Percentiles rank a stretch among this genome's conserved stretches.
Evolutionary conservation across 1,140 invertebrate genomes (phyloP).

Genomic region (Drosophila lacteicornis): DNA sequence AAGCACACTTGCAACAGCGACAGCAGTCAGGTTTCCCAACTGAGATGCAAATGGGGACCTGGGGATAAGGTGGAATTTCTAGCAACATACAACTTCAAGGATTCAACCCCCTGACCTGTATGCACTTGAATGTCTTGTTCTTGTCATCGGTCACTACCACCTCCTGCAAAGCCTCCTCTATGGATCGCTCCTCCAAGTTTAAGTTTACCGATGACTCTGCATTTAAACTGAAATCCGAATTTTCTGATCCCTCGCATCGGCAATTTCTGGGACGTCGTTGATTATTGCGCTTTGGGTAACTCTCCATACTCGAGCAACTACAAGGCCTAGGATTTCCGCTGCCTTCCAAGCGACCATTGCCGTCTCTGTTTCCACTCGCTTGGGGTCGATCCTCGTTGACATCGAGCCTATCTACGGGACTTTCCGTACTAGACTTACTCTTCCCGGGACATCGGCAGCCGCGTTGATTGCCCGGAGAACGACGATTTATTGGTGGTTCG

Average conservation of each 20-base stretch:
- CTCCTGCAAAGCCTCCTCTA: neutral
- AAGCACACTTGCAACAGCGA: conserved; percentile 1
- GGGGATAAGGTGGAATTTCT: no score
- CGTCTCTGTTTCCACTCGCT: no score
- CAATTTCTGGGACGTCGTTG: no score
- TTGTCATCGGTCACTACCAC: conserved; percentile 26
- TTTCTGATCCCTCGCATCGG: no score
- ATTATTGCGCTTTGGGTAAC: neutral
- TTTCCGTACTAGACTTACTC: neutral
- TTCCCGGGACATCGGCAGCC: neutral
- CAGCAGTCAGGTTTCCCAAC: neutral
- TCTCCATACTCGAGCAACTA: neutral
- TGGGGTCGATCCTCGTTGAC: no score
- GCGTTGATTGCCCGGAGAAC: neutral
- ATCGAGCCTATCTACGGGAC: no score
- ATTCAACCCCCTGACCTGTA: neutral
- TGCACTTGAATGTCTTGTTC: conserved; percentile 17
- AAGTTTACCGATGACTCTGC: neutral
- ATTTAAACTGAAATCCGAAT: neutral
- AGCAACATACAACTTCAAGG: no score
- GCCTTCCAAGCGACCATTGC: neutral
- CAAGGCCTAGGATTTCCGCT: neutral
- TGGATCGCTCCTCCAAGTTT: no score
- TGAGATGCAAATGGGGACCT: conserved; percentile 34
- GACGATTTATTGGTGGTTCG: neutral